Evolutionary conservation across 2,888 invertebrate genomes (phyloP).

Genomic region (Lepidonotus clava): DNA sequence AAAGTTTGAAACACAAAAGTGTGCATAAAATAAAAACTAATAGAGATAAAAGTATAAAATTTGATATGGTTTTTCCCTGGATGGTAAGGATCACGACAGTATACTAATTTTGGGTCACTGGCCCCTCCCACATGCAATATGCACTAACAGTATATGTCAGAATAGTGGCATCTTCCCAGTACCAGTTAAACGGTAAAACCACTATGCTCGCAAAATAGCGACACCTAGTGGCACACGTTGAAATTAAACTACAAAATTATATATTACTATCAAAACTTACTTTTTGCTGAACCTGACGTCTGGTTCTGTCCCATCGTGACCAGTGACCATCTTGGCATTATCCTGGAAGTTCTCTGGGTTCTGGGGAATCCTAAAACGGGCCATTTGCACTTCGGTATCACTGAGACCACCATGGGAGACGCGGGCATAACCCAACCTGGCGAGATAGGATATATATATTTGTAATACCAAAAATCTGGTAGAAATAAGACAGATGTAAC

Average conservation of each 20-base stretch:
- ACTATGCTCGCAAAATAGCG: not conserved
- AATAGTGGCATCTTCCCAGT: not conserved
- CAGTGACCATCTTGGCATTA: slow-evolving; percentile 68
- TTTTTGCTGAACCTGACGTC: slow-evolving; percentile 69
- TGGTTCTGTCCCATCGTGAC: slow-evolving; percentile 67
- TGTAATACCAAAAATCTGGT: too few relatives aligned
- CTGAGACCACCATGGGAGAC: slow-evolving; percentile 80
- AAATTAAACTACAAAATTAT: not conserved
- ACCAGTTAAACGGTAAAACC: not conserved
- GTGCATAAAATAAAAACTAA: too few relatives aligned
- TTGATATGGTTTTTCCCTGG: too few relatives aligned
- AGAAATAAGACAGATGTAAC: too few relatives aligned
- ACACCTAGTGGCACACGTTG: not conserved
- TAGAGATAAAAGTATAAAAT: too few relatives aligned
- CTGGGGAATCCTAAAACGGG: slow-evolving; percentile 73
- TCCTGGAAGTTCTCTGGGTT: slow-evolving; percentile 70
- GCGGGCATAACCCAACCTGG: slow-evolving; percentile 79
- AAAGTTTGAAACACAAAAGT: too few relatives aligned
- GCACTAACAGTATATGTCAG: not conserved
- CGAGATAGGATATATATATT: too few relatives aligned
- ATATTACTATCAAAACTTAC: slow-evolving; percentile 66
- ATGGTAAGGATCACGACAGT: not conserved
- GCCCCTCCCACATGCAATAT: not conserved
- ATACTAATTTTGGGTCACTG: not conserved
- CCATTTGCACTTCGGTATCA: slow-evolving; percentile 80